Evolutionary conservation across 2,113 vertebrate genomes (phyloP), one percentile per base, ranked within the genome.

Genomic region (Trichechus manatus): DNA sequence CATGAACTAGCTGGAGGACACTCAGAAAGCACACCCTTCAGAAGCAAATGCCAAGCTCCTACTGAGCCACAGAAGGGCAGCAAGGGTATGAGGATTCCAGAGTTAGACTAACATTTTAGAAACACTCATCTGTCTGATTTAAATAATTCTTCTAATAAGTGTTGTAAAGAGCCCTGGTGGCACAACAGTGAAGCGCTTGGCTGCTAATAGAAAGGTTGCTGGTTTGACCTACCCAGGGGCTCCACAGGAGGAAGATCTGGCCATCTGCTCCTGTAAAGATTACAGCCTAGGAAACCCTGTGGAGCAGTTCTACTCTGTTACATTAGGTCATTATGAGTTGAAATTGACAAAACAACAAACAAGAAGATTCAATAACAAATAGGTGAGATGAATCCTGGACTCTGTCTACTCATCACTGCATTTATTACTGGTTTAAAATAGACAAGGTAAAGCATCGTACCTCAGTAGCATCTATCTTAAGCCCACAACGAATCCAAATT

Each of bases 1-100:
- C 20, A 19, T 70, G 66, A 97, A 91, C 81, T 74, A 85, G 70
- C 61, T 68, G 23, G 36, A 89, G n/a, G 63, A 68, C 70, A 87
- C 83, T 78, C 72, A 86, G 36, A 81, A 94, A 84, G 42, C 64
- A 5, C 3, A 72, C 8, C n/a, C 22, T n/a, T 81, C 63, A 79
- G 68, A 42, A 42, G 79, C 81, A 77, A 70, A 75, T 6, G 36
- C 20, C 33, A 92, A 70, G 50, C 23, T 72, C 8, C 80, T 36
- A 44, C 15, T 27, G n/a, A 95, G 81, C 56, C 31, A 50, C 63
- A 50, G 53, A 82, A 29, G 66, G 53, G 31, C 31, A 82, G 36
- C 50, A 8, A 9, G 29, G 33, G 31, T 33, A 11, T 10, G 29
- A 44, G 66, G 81, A 68, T 79, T 44, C 64, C 39, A 79, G 50